phyloP scores from a whole-genome alignment of 2,797 vertebrate genomes.

The Premnoplex brunnescens region DNA sequence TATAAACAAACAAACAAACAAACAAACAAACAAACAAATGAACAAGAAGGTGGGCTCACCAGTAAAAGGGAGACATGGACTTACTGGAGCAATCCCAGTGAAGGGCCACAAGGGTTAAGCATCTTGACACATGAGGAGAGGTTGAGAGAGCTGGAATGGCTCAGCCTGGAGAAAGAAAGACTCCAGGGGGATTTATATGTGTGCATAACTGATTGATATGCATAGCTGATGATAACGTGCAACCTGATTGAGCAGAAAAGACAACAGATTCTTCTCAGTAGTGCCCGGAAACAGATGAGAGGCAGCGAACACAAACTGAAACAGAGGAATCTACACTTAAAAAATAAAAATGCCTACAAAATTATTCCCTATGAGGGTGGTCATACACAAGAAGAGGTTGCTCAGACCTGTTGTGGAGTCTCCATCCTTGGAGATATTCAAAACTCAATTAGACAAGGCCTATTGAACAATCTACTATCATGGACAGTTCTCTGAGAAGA shows the following conservation, averaged over 20 bases:
- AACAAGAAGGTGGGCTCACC: background rate
- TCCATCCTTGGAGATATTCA: background rate
- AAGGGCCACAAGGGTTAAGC: background rate
- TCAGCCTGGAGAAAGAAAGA: background rate
- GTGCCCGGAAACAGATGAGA: background rate
- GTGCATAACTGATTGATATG: background rate
- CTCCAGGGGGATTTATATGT: background rate
- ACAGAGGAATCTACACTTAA: background rate
- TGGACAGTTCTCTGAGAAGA: background rate
- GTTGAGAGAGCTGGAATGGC: background rate
- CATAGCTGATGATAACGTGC: background rate
- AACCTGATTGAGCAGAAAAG: background rate
- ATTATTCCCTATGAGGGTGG: accelerated
- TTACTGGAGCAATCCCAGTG: background rate
- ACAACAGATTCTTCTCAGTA: background rate
- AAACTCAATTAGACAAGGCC: background rate
- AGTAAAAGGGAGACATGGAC: background rate
- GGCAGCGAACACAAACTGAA: background rate
- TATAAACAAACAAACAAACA: no score
- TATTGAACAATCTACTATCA: background rate
- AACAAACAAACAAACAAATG: background rate
- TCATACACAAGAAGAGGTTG: background rate
- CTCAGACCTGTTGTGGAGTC: background rate
- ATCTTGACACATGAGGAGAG: background rate
- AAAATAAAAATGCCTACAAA: background rate